Evolutionary conservation across 1,140 invertebrate species (phyloP), one percentile per base, ranked within the genome.

Genomic region (Cotesia typhae): DNA sequence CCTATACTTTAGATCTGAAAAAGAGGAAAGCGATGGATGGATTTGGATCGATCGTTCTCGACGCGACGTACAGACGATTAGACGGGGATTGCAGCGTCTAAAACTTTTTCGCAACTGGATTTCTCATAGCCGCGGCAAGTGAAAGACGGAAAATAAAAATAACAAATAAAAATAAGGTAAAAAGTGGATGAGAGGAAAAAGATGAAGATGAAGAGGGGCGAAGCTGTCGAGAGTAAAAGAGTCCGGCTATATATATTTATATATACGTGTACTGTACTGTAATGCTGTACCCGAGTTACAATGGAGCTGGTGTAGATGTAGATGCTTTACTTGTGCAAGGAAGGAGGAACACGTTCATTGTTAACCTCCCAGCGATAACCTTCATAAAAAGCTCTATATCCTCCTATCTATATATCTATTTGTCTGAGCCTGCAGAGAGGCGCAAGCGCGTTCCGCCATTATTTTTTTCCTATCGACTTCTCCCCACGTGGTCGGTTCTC

Each of bases 1-100:
- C 28, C 28, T 28, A 28, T 28, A 28, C 2, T 1, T 28, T 28
- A 28, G 28, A 28, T 28, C 28, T 28, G 28, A 28, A 67, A 63
- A 71, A 75, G 70, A 72, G 71, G 73, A 78, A 53, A 57, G 17
- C 4, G 2, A 20, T 9, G 41, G 67, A 71, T 59, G 71, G 71
- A 77, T 64, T 76, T 75, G 76, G 80, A 82, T 82, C 79, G 81
- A 82, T 82, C 79, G 74, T 75, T 55, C 10, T 38, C 52, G 38
- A 60, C 55, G 74, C 69, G 75, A 57, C 65, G 80, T 78, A 80
- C 78, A 78, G 75, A 79, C 78, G 80, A 81, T 77, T 79, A 81
- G 76, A 77, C 79, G 66, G 73, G 80, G 79, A 81, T 81, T 81
- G 77, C 79, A 76, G 73, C 74, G 79, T 67, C 55, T 72, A 64